Evolutionary conservation across 2,113 vertebrate species (phyloP).

Genomic region (Leucoraja erinaceus): DNA sequence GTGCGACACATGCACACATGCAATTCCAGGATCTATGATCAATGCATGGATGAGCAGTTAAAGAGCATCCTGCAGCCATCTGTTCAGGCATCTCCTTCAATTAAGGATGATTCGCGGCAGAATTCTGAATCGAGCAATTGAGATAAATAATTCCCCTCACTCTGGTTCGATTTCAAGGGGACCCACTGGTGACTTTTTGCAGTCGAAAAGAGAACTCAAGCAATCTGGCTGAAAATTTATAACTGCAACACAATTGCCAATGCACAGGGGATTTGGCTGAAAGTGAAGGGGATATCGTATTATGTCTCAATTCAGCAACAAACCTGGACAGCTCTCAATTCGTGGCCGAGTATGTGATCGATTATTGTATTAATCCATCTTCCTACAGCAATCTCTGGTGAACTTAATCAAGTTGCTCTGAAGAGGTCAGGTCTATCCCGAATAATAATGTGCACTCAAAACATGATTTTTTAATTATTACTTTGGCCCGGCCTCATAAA

Average conservation of each 20-base stretch:
- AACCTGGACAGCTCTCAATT: constrained; percentile 28
- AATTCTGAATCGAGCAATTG: constrained; percentile 4
- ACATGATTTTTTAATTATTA: constrained; percentile 29
- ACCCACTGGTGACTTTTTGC: constrained; percentile 16
- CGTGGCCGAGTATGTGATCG: constrained; percentile 7
- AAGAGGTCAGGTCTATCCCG: constrained; percentile 31
- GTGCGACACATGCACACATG: no score
- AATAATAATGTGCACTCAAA: constrained; percentile 31
- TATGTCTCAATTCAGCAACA: constrained; percentile 35
- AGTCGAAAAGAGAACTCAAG: constrained; percentile 7
- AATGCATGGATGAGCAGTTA: not conserved
- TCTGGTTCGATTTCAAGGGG: not conserved
- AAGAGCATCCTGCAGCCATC: not conserved
- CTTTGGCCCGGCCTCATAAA: constrained; percentile 15
- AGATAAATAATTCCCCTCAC: constrained; percentile 18
- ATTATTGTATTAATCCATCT: constrained; percentile 36
- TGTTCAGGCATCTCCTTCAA: not conserved
- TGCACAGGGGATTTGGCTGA: not conserved
- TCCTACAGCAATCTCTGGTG: constrained; percentile 17
- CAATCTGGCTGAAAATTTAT: constrained; percentile 27
- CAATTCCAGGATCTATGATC: not conserved
- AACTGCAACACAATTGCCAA: constrained; percentile 18
- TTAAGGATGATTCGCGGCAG: not conserved
- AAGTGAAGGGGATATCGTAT: constrained; percentile 34
- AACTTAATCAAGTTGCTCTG: constrained; percentile 35